Conservation (phyloP, 2,888 invertebrate species). For the Eumerus sabulonum region DNA sequence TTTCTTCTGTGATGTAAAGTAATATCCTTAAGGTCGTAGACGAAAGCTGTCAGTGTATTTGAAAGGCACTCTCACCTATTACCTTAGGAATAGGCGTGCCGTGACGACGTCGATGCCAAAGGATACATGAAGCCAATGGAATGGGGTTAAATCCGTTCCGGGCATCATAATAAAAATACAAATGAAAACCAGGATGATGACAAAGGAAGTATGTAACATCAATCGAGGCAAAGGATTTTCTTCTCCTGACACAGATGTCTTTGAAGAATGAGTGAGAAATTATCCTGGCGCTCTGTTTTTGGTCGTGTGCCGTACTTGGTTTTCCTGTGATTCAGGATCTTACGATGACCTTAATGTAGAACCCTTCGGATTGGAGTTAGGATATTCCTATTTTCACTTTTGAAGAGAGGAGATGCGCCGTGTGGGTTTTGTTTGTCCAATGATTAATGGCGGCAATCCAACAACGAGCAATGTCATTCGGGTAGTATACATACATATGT, state of each 20-base stretch:
- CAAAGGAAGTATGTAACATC: constrained; percentile 61
- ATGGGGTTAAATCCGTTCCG: constrained; percentile 54
- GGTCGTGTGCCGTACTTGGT: too few species aligned
- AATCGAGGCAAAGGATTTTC: constrained; percentile 56
- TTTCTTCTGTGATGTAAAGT: constrained; percentile 35
- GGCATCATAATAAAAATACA: constrained; percentile 57
- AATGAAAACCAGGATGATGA: neutral
- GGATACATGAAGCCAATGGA: constrained; percentile 5
- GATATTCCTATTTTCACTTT: neutral
- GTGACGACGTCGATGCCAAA: constrained; percentile 3
- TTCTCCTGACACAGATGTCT: constrained; percentile 60
- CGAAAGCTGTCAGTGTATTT: constrained; percentile 50
- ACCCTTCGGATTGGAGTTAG: neutral
- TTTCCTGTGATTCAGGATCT: constrained; percentile 28
- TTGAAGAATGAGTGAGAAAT: constrained; percentile 56
- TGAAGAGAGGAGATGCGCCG: neutral
- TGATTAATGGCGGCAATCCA: constrained; percentile 46
- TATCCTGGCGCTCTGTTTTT: constrained; percentile 39
- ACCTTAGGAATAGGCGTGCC: constrained; percentile 16
- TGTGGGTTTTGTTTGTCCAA: constrained; percentile 47
- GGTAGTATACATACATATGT: too few species aligned
- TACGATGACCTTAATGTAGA: constrained; percentile 13
- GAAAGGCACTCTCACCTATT: constrained; percentile 45
- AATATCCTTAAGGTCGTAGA: constrained; percentile 58
- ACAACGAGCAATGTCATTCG: constrained; percentile 32